Evolutionary conservation across 2,113 vertebrate species (phyloP).

Genomic region (Tauraco erythrolophus): DNA sequence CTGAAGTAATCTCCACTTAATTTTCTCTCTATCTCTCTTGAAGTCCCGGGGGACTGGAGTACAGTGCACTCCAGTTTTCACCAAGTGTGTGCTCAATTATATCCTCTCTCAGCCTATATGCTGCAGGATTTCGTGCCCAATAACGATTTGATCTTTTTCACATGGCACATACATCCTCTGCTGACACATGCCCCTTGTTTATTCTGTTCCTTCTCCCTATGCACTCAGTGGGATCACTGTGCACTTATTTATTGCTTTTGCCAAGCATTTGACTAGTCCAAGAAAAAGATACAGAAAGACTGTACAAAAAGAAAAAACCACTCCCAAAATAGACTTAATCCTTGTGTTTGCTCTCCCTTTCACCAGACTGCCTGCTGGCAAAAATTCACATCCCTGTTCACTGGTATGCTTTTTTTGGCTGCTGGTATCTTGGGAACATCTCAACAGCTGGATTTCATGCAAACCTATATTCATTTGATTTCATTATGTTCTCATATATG

Average conservation of each 20-base stretch:
- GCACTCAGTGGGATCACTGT: background rate
- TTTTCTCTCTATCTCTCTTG: background rate
- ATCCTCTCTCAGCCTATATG: background rate
- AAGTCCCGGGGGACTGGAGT: background rate
- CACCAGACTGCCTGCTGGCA: conserved; percentile 21
- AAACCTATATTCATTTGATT: conserved; percentile 38
- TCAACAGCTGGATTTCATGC: conserved; percentile 48
- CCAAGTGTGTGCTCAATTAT: background rate
- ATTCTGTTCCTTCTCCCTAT: background rate
- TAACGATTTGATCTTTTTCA: background rate
- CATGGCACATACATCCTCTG: background rate
- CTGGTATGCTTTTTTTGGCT: conserved; percentile 48
- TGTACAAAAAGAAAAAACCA: background rate
- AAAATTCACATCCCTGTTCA: background rate
- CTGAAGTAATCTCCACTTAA: background rate
- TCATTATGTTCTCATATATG: conserved; percentile 47
- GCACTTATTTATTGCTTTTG: background rate
- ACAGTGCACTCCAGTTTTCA: background rate
- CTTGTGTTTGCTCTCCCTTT: conserved; percentile 2
- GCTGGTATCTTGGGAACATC: conserved; percentile 37
- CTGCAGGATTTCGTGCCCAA: background rate
- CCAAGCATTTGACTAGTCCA: background rate
- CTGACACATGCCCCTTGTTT: background rate
- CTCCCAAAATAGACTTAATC: conserved; percentile 39
- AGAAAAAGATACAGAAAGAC: background rate